Percentiles rank a stretch among this genome's conserved stretches.
phyloP scores from a whole-genome alignment of 2,113 vertebrate species.

The Nematolebias whitei region DNA sequence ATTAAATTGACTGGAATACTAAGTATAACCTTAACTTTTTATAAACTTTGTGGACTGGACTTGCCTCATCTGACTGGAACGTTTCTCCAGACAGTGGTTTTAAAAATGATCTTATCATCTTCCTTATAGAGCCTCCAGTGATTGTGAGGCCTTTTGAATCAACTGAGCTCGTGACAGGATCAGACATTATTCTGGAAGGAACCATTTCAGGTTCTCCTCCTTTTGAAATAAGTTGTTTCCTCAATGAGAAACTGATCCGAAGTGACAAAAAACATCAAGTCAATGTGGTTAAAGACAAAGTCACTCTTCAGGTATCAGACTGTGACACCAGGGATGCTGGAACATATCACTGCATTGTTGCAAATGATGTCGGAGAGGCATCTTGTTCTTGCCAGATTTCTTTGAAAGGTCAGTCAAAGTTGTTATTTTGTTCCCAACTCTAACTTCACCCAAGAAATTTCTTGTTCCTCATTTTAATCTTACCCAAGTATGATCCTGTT shows the following conservation, averaged over 20 bases:
- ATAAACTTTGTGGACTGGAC: slow-evolving; percentile 36
- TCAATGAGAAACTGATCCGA: slow-evolving; percentile 85
- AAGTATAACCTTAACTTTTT: background rate
- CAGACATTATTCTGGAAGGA: slow-evolving; percentile 87
- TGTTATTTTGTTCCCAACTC: background rate
- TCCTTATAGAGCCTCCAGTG: slow-evolving; percentile 85
- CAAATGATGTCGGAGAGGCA: slow-evolving; percentile 88
- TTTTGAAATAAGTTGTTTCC: slow-evolving; percentile 90
- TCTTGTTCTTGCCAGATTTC: slow-evolving; percentile 84
- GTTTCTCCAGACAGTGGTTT: background rate
- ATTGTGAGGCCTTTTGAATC: slow-evolving; percentile 89
- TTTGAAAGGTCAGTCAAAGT: slow-evolving; percentile 90
- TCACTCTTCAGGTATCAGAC: slow-evolving; percentile 86
- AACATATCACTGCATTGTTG: slow-evolving; percentile 86
- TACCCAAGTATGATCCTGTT: too few relatives aligned
- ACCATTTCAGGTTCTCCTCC: slow-evolving; percentile 88
- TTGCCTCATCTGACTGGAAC: background rate
- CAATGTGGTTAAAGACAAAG: slow-evolving; percentile 80
- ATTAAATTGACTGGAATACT: background rate
- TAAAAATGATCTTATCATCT: slow-evolving; percentile 13
- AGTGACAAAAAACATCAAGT: slow-evolving; percentile 88
- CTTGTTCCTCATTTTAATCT: background rate
- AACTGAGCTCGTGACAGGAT: slow-evolving; percentile 87
- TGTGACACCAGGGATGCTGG: slow-evolving; percentile 88
- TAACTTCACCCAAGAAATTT: background rate